Conservation (phyloP, 2,113 vertebrate species). For the Prolemur simus region DNA sequence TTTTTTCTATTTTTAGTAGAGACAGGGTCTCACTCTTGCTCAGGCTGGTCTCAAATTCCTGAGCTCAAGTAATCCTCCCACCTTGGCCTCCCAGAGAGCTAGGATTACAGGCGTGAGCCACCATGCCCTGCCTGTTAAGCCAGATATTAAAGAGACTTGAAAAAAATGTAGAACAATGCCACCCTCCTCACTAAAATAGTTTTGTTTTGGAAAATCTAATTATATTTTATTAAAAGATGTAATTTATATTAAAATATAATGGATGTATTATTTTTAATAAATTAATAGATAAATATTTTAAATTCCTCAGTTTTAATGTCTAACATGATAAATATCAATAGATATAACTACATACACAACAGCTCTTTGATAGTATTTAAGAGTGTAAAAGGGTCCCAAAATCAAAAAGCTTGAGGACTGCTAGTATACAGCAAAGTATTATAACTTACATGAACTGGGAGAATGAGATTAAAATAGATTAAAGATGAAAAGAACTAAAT, state of each 20-base stretch:
- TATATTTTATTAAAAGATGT: not conserved
- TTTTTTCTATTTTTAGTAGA: no score
- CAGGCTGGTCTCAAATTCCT: no score
- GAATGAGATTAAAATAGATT: not conserved
- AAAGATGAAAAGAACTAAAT: not conserved
- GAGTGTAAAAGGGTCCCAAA: not conserved
- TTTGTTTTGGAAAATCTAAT: not conserved
- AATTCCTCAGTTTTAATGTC: not conserved
- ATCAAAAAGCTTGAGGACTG: not conserved
- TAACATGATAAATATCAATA: not conserved
- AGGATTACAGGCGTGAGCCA: no score
- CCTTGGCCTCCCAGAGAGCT: no score
- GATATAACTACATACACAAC: not conserved
- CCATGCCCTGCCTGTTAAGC: not conserved
- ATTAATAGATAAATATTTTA: not conserved
- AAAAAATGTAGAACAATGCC: not conserved
- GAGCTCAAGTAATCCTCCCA: no score
- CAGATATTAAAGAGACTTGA: not conserved
- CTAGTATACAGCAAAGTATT: not conserved
- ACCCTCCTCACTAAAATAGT: not conserved
- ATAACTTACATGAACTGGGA: not conserved
- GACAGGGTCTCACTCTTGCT: no score
- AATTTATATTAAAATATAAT: not conserved
- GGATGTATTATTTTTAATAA: constrained; percentile 1
- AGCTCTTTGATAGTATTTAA: not conserved